phyloP scores from a whole-genome alignment of 1,140 invertebrate species.

The Pectinophora gossypiella region DNA sequence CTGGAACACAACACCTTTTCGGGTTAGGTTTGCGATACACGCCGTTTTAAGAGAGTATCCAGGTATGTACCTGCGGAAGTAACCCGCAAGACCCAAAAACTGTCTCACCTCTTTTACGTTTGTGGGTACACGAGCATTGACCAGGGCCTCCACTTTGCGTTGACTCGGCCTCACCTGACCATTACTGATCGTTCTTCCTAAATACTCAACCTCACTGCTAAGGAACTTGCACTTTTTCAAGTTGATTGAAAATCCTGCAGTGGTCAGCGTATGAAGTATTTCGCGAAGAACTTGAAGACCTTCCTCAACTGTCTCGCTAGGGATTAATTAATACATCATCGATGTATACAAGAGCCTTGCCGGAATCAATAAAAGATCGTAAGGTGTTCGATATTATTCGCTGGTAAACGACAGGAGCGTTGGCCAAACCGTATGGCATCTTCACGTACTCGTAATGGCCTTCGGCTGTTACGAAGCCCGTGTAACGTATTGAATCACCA shows the following conservation, averaged over 20 bases:
- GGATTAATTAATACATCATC: slow-evolving; percentile 1
- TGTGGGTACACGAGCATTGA: too few species aligned
- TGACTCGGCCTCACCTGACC: too few species aligned
- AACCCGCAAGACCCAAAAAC: too few species aligned
- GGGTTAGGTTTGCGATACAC: slow-evolving; percentile 19
- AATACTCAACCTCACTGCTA: not conserved
- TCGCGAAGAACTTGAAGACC: slow-evolving; percentile 19
- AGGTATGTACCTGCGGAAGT: slow-evolving; percentile 36
- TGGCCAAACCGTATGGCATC: slow-evolving; percentile 4
- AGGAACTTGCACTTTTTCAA: not conserved
- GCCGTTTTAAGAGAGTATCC: slow-evolving; percentile 21
- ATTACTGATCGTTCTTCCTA: too few species aligned
- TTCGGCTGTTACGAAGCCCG: not conserved
- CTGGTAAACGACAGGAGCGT: slow-evolving; percentile 2
- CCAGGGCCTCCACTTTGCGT: too few species aligned
- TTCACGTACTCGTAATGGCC: slow-evolving; percentile 4
- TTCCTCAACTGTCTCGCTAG: slow-evolving; percentile 11
- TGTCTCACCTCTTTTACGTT: too few species aligned
- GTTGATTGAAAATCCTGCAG: too few species aligned
- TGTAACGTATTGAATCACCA: not conserved
- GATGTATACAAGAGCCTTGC: not conserved
- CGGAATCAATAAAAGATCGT: not conserved
- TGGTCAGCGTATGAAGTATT: slow-evolving; percentile 28
- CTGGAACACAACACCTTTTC: slow-evolving; percentile 9
- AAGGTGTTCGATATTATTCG: slow-evolving; percentile 1